Conservation (phyloP, 2,113 vertebrate species). For the Eubucco bourcierii region DNA sequence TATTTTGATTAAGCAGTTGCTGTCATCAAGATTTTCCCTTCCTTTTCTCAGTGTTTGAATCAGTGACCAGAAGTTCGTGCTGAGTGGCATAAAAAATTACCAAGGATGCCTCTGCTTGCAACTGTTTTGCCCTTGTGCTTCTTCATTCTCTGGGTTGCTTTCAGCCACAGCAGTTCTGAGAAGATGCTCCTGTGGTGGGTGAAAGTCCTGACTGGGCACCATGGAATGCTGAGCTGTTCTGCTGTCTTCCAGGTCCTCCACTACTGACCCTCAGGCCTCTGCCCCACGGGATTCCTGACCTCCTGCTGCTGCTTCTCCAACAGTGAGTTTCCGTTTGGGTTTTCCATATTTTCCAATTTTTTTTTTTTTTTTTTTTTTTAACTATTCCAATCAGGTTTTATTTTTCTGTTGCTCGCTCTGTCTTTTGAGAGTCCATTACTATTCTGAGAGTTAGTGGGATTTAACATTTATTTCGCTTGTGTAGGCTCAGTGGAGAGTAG, state of each 20-base stretch:
- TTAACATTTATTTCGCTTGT: not conserved
- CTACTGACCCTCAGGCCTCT: not conserved
- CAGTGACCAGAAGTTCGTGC: not conserved
- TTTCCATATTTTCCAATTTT: not conserved
- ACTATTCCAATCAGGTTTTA: not conserved
- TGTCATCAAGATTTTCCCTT: rapidly evolving
- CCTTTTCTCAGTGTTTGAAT: not conserved
- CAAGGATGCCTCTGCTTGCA: not conserved
- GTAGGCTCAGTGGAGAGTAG: not conserved
- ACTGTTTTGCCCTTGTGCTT: not conserved
- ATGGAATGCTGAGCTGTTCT: not conserved
- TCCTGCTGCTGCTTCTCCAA: not conserved
- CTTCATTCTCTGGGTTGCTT: not conserved
- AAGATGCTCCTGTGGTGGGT: not conserved
- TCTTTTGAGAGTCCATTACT: not conserved
- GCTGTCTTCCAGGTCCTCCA: conserved; percentile 10
- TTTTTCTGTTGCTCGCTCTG: not conserved
- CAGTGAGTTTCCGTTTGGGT: not conserved
- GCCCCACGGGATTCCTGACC: rapidly evolving
- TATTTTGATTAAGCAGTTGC: not conserved
- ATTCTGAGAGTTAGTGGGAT: not conserved
- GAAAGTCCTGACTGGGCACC: rapidly evolving
- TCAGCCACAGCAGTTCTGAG: rapidly evolving
- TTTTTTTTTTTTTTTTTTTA: not conserved
- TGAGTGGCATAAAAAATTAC: not conserved